Percentiles rank a stretch among this genome's conserved stretches.
phyloP scores from a whole-genome alignment of 2,113 vertebrate genomes.

The Cynopterus brachyotis region DNA sequence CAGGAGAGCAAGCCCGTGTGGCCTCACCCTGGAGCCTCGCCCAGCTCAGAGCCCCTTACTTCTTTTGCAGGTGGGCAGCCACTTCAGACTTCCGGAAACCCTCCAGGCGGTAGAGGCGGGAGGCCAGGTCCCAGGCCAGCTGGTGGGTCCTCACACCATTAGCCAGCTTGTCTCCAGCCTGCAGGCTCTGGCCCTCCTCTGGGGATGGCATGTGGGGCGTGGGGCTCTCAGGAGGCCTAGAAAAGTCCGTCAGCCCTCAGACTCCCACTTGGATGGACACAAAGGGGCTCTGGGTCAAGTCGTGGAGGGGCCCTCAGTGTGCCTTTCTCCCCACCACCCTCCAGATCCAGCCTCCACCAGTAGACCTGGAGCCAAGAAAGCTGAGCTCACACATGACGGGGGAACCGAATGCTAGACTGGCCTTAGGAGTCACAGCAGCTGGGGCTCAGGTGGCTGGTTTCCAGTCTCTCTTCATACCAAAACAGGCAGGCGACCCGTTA shows the following conservation, averaged over 20 bases:
- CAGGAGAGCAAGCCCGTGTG: too few relatives aligned
- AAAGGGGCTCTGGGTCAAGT: background rate
- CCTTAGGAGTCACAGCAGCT: background rate
- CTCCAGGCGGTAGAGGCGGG: slow-evolving; percentile 78
- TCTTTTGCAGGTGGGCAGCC: slow-evolving; percentile 81
- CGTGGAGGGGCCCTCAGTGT: background rate
- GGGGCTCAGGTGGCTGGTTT: background rate
- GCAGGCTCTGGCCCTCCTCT: background rate
- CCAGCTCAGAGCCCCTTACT: slow-evolving; percentile 72
- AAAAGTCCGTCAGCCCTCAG: slow-evolving; percentile 12
- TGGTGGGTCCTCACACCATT: slow-evolving; percentile 66
- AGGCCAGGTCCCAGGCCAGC: slow-evolving; percentile 74
- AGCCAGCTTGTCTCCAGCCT: slow-evolving; percentile 44
- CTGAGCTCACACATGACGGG: too few relatives aligned
- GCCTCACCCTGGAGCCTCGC: background rate
- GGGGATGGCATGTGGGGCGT: background rate
- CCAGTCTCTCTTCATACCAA: background rate
- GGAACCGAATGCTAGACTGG: background rate
- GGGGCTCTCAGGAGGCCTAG: background rate
- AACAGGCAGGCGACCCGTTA: background rate
- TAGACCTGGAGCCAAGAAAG: background rate
- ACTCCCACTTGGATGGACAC: background rate
- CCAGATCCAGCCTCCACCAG: too few relatives aligned
- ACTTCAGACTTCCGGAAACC: slow-evolving; percentile 83
- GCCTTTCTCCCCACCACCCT: too few relatives aligned